A percentile compares a stretch with the other conserved stretches of the same genome.
Conservation (phyloP, 92 coral and sea anemone species). For the Micromussa lordhowensis region DNA sequence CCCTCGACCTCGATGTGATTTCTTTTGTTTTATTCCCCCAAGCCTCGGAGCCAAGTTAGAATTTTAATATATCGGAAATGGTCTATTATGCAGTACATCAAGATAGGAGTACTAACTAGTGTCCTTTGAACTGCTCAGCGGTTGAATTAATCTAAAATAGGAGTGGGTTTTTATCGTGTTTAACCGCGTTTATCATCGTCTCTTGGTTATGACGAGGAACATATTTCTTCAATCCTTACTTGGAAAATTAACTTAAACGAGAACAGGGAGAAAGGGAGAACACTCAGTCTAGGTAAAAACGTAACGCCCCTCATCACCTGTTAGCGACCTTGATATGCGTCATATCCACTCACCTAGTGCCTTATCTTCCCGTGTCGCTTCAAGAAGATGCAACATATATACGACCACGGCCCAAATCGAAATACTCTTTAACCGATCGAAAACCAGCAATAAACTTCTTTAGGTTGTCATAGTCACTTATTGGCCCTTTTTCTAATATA, state of each 20-base stretch:
- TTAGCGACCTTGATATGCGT: not conserved
- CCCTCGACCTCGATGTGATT: too few species aligned
- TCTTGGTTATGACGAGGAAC: too few species aligned
- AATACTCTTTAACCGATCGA: slow-evolving; percentile 25
- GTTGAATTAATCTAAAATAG: not conserved
- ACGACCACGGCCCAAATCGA: slow-evolving; percentile 35
- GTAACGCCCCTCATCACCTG: too few species aligned
- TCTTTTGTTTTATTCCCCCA: too few species aligned
- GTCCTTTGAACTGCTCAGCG: not conserved
- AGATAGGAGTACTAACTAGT: not conserved
- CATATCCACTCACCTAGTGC: slow-evolving; percentile 42
- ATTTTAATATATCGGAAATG: too few species aligned
- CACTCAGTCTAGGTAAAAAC: too few species aligned
- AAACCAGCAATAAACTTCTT: slow-evolving; percentile 74
- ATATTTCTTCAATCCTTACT: too few species aligned
- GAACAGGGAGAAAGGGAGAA: too few species aligned
- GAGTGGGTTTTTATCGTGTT: not conserved
- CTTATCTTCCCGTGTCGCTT: slow-evolving; percentile 19
- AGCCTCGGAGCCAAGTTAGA: too few species aligned
- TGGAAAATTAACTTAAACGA: not conserved
- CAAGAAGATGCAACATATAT: slow-evolving; percentile 66
- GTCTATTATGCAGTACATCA: not conserved
- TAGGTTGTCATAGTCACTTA: slow-evolving; percentile 67
- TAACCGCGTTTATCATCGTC: too few species aligned
- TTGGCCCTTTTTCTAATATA: slow-evolving; percentile 79